Conservation (phyloP, 2,888 invertebrate species). For the Archaeoteleia sp. region DNA sequence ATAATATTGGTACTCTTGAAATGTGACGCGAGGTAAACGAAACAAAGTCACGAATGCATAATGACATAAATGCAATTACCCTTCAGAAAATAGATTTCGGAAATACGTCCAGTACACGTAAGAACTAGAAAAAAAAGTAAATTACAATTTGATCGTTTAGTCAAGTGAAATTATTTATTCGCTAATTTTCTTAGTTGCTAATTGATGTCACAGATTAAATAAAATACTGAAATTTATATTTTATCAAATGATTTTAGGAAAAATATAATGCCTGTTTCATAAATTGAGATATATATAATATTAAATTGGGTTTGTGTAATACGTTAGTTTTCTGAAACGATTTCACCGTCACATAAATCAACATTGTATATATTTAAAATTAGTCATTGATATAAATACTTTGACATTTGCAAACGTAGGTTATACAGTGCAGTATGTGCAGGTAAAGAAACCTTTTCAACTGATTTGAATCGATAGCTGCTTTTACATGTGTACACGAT, state of each 20-base stretch:
- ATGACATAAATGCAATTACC: slow-evolving; percentile 14
- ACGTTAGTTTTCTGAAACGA: too few relatives aligned
- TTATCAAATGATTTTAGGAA: too few relatives aligned
- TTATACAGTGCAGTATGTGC: slow-evolving; percentile 10
- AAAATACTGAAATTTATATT: too few relatives aligned
- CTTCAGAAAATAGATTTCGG: slow-evolving; percentile 4
- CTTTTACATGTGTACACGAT: not conserved
- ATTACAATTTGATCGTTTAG: too few relatives aligned
- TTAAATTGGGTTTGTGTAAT: too few relatives aligned
- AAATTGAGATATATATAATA: too few relatives aligned
- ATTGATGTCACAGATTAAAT: too few relatives aligned
- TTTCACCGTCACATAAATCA: too few relatives aligned
- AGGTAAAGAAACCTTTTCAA: slow-evolving; percentile 39
- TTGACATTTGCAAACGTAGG: slow-evolving; percentile 40
- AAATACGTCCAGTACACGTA: not conserved
- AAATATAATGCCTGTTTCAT: too few relatives aligned
- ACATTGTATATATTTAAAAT: slow-evolving; percentile 17
- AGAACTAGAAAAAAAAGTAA: too few relatives aligned
- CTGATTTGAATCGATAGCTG: slow-evolving; percentile 35
- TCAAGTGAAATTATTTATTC: too few relatives aligned
- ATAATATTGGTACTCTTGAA: slow-evolving; percentile 29
- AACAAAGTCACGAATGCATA: slow-evolving; percentile 40
- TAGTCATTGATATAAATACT: slow-evolving; percentile 46
- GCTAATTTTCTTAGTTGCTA: too few relatives aligned
- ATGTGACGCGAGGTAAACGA: slow-evolving; percentile 31